phyloP scores from a whole-genome alignment of 2,113 vertebrate genomes.

The Tachycineta bicolor region DNA sequence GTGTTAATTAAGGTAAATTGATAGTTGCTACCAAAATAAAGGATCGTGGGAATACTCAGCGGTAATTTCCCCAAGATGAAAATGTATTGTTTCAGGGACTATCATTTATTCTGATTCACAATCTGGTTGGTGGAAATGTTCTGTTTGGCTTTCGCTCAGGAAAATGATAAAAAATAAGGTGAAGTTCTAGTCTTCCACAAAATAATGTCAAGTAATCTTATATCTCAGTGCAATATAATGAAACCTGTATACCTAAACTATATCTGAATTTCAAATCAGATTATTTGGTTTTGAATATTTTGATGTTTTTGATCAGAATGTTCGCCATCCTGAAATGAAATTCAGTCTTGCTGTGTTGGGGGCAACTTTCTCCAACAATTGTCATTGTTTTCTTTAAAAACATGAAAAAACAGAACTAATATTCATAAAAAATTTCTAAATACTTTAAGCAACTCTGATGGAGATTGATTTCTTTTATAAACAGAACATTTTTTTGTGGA shows the following conservation, averaged over 20 bases:
- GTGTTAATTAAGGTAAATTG: not conserved
- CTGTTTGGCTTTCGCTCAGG: not conserved
- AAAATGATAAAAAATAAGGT: not conserved
- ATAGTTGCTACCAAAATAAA: not conserved
- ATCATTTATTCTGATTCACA: not conserved
- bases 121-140: not conserved
- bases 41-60: not conserved
- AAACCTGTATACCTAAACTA: not conserved
- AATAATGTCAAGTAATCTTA: fast-evolving
- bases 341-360: not conserved
- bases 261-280: not conserved
- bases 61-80: not conserved
- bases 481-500: fast-evolving
- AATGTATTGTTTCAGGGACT: not conserved
- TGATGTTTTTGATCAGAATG: not conserved
- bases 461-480: not conserved
- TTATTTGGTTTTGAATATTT: not conserved
- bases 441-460: not conserved
- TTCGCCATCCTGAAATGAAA: not conserved
- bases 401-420: not conserved
- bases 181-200: not conserved
- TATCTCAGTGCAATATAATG: not conserved
- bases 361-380: not conserved
- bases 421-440: not conserved
- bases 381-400: not conserved